Evolutionary conservation across 2,797 vertebrate species (phyloP).

Genomic region (Macroramphosus scolopax): DNA sequence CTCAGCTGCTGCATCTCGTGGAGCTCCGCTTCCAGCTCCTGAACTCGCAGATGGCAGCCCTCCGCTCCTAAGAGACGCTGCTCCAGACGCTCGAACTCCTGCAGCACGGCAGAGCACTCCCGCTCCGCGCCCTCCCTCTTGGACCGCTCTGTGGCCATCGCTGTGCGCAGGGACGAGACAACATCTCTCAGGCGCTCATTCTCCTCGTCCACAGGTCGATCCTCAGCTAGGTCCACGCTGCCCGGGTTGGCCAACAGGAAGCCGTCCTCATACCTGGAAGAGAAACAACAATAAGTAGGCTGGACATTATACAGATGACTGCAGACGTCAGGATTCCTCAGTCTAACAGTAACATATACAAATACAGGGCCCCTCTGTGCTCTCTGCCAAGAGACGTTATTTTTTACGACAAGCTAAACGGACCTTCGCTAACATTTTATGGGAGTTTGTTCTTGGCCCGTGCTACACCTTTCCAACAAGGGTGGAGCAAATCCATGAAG

Average conservation of each 20-base stretch:
- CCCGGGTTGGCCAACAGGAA: conserved; percentile 81
- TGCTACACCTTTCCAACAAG: too few species aligned
- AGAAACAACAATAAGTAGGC: too few species aligned
- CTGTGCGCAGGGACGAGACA: conserved; percentile 83
- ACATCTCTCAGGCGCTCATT: conserved; percentile 86
- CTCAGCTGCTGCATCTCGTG: conserved; percentile 95
- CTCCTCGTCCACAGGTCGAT: conserved; percentile 85
- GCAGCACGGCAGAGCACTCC: conserved; percentile 85
- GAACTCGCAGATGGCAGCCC: conserved; percentile 89
- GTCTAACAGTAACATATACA: too few species aligned
- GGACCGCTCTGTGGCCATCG: conserved; percentile 87
- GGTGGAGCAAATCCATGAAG: too few species aligned
- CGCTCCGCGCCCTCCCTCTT: conserved; percentile 86
- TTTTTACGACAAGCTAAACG: too few species aligned
- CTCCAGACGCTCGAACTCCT: conserved; percentile 90
- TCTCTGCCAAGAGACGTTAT: too few species aligned
- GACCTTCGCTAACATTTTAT: too few species aligned
- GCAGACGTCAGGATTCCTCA: too few species aligned
- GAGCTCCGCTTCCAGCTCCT: conserved; percentile 94
- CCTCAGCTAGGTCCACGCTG: conserved; percentile 82
- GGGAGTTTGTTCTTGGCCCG: too few species aligned
- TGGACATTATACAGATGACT: too few species aligned
- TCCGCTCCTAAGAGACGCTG: conserved; percentile 88
- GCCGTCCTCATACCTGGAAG: conserved; percentile 84
- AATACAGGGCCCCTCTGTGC: too few species aligned